Conservation (phyloP, 2,113 vertebrate species). For the Microcebus murinus region DNA sequence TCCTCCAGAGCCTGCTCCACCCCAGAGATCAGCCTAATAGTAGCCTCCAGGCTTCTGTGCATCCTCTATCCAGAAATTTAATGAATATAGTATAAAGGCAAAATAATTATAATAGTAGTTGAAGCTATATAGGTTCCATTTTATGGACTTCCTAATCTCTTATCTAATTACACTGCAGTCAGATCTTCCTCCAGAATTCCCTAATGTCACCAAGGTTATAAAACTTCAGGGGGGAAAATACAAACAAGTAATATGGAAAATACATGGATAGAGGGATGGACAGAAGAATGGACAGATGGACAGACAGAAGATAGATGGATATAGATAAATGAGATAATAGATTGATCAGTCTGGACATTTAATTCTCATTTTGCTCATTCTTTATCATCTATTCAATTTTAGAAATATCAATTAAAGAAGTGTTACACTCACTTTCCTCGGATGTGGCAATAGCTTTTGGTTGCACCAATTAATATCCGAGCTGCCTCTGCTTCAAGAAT, state of each 20-base stretch:
- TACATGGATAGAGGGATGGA: neutral
- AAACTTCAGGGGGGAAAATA: neutral
- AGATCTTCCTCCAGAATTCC: conserved; percentile 13
- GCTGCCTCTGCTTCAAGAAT: conserved; percentile 63
- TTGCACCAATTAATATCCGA: conserved; percentile 74
- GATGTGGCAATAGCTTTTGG: conserved; percentile 66
- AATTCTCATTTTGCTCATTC: neutral
- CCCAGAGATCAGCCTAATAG: neutral
- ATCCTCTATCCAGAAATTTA: neutral
- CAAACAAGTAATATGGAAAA: neutral
- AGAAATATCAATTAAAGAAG: neutral
- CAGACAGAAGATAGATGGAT: neutral
- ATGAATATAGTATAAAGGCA: neutral
- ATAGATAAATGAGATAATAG: neutral
- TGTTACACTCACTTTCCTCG: conserved; percentile 73
- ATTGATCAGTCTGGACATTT: neutral
- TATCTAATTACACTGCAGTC: neutral
- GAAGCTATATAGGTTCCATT: neutral
- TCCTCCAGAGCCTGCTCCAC: neutral
- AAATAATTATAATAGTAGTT: neutral
- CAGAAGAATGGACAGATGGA: neutral
- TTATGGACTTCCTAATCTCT: neutral
- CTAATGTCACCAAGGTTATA: neutral
- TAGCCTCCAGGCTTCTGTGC: neutral
- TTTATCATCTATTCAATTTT: neutral